Evolutionary conservation across 2,888 invertebrate genomes (phyloP), one percentile per base, ranked within the genome.

Genomic region (Thecocarcelia acutangulata): DNA sequence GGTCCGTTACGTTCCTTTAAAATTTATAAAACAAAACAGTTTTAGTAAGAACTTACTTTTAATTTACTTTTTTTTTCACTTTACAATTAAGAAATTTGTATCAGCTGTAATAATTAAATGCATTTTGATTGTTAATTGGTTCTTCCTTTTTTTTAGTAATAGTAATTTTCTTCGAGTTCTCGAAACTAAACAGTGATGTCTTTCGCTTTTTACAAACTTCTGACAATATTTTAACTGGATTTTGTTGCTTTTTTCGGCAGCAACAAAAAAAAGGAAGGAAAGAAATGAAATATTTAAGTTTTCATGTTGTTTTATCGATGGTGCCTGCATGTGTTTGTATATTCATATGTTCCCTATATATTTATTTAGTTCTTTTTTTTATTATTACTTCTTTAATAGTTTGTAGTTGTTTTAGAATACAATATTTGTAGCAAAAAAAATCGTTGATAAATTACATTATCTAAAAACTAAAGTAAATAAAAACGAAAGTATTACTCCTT

Each of bases 1-100:
- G 90, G 90, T 84, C 91, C 96, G 90, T 96, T 96, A 83, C 93
- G 93, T 92, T 93, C 91, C 91, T 91, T 52, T 11, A 82, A 42
- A 78, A 40, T 48, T n/a, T n/a, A 33, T 24, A 24, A 61, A 50
- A 42, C 37, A 11, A 8, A 44, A 54, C 15, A 21, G 72, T 24
- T n/a, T 13, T 21, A 46, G 50, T 48, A 37, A 28, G 61, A 63
- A 33, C 33, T 11, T 44, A 11, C 44, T 8, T 42, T 21, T 24
- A 69, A 5, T 17, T 19, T 0, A 13, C 17, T 12, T 13, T 56
- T 13, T 56, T 9, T 58, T 28, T 9, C 8, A 13, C 5, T 40
- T 37, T 37, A 89, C 88, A 84, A 88, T 73, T 50, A 87, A 79
- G 84, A 83, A 88, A 75, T 86, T 86, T 17, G 86, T 66, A 81